Evolutionary conservation across 2,888 invertebrate genomes (phyloP).

Genomic region (Cepaea hortensis): DNA sequence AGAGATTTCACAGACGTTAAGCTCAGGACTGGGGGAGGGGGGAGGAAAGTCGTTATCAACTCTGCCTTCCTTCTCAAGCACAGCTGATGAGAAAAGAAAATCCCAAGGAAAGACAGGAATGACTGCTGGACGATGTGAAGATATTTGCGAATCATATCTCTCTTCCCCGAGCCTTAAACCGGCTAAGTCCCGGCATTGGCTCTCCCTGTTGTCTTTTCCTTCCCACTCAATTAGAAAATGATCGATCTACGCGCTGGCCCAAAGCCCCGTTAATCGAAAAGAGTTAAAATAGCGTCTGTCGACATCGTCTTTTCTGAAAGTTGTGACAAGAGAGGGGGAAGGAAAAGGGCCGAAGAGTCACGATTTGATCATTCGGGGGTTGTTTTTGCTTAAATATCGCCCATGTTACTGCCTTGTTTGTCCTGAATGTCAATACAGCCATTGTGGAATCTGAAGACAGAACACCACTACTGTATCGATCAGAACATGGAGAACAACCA

Average conservation of each 20-base stretch:
- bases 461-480: too few relatives aligned
- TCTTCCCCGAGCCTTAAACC: constrained; percentile 29
- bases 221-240: constrained; percentile 48
- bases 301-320: constrained; percentile 31
- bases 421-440: background rate
- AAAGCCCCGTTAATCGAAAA: constrained; percentile 45
- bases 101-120: background rate
- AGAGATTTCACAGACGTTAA: background rate
- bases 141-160: constrained; percentile 39
- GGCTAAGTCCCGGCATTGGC: constrained; percentile 11
- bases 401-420: background rate
- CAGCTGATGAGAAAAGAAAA: background rate
- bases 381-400: background rate
- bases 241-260: constrained; percentile 37
- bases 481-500: too few relatives aligned
- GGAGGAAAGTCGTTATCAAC: background rate
- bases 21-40: background rate
- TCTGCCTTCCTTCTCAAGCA: background rate
- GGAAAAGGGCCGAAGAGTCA: background rate
- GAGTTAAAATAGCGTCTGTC: constrained; percentile 46
- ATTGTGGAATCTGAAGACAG: too few relatives aligned
- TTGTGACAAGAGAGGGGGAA: background rate
- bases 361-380: background rate
- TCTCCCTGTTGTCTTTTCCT: constrained; percentile 42
- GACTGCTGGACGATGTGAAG: constrained; percentile 29